Percentiles rank a stretch among this genome's conserved stretches.
Evolutionary conservation across 2,888 invertebrate species (phyloP).

Genomic region (Bembecia ichneumoniformis): DNA sequence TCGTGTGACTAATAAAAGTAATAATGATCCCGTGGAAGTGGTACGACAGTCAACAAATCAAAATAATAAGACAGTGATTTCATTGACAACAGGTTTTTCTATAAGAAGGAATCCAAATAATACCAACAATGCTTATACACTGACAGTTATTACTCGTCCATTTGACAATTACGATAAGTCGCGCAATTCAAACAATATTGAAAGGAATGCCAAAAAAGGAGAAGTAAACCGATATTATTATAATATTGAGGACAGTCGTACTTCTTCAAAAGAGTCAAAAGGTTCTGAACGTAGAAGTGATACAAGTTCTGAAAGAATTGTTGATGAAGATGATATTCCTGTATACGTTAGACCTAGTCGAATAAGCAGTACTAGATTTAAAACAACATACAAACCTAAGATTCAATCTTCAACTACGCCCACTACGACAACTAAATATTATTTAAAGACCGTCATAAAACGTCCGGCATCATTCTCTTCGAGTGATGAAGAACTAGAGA

Average conservation of each 20-base stretch:
- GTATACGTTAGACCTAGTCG: slow-evolving; percentile 24
- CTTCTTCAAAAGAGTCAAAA: slow-evolving; percentile 19
- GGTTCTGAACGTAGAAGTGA: slow-evolving; percentile 31
- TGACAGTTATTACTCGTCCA: slow-evolving; percentile 55
- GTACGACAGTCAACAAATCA: slow-evolving; percentile 30
- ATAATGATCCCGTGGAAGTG: slow-evolving; percentile 33
- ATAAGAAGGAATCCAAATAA: slow-evolving; percentile 54
- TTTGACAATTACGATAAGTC: slow-evolving; percentile 29
- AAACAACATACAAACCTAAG: slow-evolving; percentile 19
- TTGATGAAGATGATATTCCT: slow-evolving; percentile 34
- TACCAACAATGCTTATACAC: slow-evolving; percentile 55
- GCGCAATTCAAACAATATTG: slow-evolving; percentile 4
- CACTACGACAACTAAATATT: slow-evolving; percentile 36
- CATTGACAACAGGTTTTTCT: slow-evolving; percentile 65
- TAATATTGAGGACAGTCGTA: slow-evolving; percentile 27
- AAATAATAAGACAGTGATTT: slow-evolving; percentile 45
- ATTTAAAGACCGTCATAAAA: slow-evolving; percentile 43
- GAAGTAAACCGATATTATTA: slow-evolving; percentile 31
- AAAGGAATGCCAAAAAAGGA: slow-evolving; percentile 17
- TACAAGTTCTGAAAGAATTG: slow-evolving; percentile 20
- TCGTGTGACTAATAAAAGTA: slow-evolving; percentile 44
- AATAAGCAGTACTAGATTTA: slow-evolving; percentile 15
- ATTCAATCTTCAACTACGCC: slow-evolving; percentile 18
- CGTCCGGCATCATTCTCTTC: slow-evolving; percentile 37
- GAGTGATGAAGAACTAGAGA: slow-evolving; percentile 20